A percentile compares a stretch with the other conserved stretches of the same genome.
phyloP scores from a whole-genome alignment of 2,888 invertebrate species.

The Periphyllus acericola region DNA sequence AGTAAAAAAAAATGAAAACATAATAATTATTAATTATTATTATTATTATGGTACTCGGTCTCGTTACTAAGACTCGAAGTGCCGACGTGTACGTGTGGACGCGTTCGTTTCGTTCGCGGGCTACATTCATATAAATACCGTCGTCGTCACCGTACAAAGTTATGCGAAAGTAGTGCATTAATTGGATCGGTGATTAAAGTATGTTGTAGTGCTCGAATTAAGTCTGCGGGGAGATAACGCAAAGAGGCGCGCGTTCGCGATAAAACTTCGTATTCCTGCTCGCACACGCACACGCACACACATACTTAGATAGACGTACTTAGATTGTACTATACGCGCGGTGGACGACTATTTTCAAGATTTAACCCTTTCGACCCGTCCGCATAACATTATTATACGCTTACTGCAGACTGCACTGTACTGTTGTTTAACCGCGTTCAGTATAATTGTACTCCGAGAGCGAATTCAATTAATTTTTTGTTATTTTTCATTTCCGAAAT shows the following conservation, averaged over 20 bases:
- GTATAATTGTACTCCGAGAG: no score
- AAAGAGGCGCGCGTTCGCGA: neutral
- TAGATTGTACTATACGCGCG: no score
- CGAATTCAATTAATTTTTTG: no score
- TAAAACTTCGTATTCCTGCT: neutral
- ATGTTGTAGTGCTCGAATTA: neutral
- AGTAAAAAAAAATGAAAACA: no score
- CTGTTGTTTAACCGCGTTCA: no score
- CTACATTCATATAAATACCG: slow-evolving; percentile 16
- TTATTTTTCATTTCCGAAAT: no score
- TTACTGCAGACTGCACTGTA: no score
- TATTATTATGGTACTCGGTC: neutral
- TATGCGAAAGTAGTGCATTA: slow-evolving; percentile 14
- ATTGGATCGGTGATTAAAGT: slow-evolving; percentile 36
- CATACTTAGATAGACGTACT: neutral
- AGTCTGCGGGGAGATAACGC: slow-evolving; percentile 28
- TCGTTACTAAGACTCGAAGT: neutral
- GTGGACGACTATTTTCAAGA: no score
- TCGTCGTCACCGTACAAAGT: neutral
- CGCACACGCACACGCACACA: neutral
- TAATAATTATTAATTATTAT: slow-evolving; percentile 14
- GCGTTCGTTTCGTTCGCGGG: no score
- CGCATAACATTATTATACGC: no score
- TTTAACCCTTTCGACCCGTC: no score
- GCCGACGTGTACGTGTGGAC: neutral